Evolutionary conservation across 2,888 invertebrate species (phyloP).

Genomic region (Eilema sororculum): DNA sequence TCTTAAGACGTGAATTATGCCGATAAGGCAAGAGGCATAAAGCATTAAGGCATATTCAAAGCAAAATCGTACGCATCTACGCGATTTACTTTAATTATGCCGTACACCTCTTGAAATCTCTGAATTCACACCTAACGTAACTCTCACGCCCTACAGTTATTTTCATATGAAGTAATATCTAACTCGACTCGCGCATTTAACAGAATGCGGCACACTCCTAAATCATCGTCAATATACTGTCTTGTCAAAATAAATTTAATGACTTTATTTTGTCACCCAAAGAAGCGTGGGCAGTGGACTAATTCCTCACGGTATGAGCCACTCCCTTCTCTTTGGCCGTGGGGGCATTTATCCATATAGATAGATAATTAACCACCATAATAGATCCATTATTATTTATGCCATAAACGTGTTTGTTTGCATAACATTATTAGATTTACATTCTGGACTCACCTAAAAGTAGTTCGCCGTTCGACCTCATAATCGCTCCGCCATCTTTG

Average conservation of each 20-base stretch:
- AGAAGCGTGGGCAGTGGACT: conserved; percentile 71
- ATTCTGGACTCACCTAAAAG: conserved; percentile 77
- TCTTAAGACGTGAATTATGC: too few relatives aligned
- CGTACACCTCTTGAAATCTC: too few relatives aligned
- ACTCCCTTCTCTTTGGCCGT: conserved; percentile 64
- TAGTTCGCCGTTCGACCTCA: conserved; percentile 69
- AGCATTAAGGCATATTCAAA: too few relatives aligned
- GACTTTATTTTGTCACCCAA: conserved; percentile 62
- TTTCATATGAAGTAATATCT: conserved; percentile 39
- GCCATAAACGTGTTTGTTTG: conserved; percentile 58
- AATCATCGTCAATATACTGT: conserved; percentile 65
- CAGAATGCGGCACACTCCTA: conserved; percentile 58
- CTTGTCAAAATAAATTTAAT: conserved; percentile 72
- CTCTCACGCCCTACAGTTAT: neutral
- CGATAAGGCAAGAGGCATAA: too few relatives aligned
- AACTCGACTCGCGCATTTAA: conserved; percentile 52
- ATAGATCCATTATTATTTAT: conserved; percentile 65
- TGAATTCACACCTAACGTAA: too few relatives aligned
- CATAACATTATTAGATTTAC: conserved; percentile 57
- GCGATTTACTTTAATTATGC: too few relatives aligned
- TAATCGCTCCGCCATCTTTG: conserved; percentile 76
- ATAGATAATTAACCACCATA: conserved; percentile 68
- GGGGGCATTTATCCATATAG: conserved; percentile 65
- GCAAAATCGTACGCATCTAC: too few relatives aligned
- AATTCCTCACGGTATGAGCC: conserved; percentile 64